Evolutionary conservation across 2,113 vertebrate genomes (phyloP).

Genomic region (Ornithorhynchus anatinus): DNA sequence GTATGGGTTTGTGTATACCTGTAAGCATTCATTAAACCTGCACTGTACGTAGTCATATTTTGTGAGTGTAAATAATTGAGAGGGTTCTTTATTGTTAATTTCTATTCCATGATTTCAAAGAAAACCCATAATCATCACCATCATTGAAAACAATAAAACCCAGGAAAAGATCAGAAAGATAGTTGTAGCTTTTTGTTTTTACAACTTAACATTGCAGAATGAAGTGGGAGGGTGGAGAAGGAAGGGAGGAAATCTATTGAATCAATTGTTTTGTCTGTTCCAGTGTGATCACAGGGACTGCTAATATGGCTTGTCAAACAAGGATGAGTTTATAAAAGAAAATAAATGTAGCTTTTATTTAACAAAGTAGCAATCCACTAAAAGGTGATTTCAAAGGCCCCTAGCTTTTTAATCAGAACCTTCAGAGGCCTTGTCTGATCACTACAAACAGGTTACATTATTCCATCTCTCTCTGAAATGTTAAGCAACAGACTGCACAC

Average conservation of each 20-base stretch:
- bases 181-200: not conserved
- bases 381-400: conserved; percentile 71
- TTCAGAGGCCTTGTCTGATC: conserved; percentile 68
- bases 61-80: no score
- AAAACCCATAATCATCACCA: no score
- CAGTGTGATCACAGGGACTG: conserved; percentile 49
- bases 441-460: conserved; percentile 64
- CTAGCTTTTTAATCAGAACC: conserved; percentile 65
- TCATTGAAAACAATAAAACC: no score
- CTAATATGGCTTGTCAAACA: conserved; percentile 57
- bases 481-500: conserved; percentile 46
- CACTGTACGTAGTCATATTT: no score
- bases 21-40: no score
- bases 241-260: conserved; percentile 45
- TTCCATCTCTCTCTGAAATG: conserved; percentile 58
- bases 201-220: conserved; percentile 30
- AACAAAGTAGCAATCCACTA: conserved; percentile 61
- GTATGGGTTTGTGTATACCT: no score
- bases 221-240: conserved; percentile 36
- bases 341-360: conserved; percentile 60
- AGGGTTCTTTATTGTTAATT: no score
- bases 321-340: conserved; percentile 59
- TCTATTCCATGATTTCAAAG: no score
- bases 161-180: not conserved
- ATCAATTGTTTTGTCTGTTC: conserved; percentile 38